A percentile compares a stretch with the other conserved stretches of the same genome.
phyloP scores from a whole-genome alignment of 2,113 vertebrate genomes.

The Microtus richardsoni region DNA sequence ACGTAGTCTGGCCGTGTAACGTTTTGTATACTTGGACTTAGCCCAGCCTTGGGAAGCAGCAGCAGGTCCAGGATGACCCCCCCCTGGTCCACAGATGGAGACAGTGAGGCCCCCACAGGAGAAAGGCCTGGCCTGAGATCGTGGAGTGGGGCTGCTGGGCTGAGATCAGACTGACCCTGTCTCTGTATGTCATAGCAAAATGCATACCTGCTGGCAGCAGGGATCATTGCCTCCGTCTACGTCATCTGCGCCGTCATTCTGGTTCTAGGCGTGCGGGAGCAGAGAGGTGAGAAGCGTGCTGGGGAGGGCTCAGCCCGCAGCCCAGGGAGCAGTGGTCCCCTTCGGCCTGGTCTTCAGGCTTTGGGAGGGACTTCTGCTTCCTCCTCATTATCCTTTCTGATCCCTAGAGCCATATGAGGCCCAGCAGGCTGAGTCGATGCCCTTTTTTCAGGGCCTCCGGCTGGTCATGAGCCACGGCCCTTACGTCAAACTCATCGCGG shows the following conservation, averaged over 20 bases:
- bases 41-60: not conserved
- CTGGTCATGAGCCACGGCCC: conserved; percentile 93
- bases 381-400: conserved; percentile 60
- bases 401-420: conserved; percentile 85
- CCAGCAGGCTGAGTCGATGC: conserved; percentile 83
- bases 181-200: conserved; percentile 85
- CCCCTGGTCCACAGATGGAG: conserved; percentile 15
- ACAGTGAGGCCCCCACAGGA: conserved; percentile 14
- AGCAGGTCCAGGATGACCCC: not conserved
- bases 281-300: conserved; percentile 87
- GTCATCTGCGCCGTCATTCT: conserved; percentile 91
- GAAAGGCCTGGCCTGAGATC: not conserved
- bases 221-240: conserved; percentile 93
- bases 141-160: conserved; percentile 5
- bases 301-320: not conserved
- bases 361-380: not conserved
- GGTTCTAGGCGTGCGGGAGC: conserved; percentile 91
- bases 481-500: conserved; percentile 93
- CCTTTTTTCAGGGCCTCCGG: conserved; percentile 92
- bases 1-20: not conserved
- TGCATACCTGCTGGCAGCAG: conserved; percentile 93
- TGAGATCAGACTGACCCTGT: conserved; percentile 28
- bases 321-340: not conserved
- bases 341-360: not conserved
- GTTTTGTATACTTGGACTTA: not conserved